Conservation (phyloP, 1,140 invertebrate species). For the Aplysia californica region DNA sequence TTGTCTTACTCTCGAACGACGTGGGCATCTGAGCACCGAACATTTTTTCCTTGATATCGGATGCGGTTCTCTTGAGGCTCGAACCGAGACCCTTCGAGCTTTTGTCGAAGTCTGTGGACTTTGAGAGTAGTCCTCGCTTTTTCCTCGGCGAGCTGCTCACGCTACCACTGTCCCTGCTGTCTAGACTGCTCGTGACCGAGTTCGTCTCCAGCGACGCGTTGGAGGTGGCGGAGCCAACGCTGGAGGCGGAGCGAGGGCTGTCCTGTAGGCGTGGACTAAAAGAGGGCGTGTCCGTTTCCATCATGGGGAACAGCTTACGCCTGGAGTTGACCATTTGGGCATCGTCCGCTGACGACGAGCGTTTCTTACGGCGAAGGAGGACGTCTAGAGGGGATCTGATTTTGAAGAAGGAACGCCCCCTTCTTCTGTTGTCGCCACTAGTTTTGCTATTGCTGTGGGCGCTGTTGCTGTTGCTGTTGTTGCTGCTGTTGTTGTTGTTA, state of each 20-base stretch:
- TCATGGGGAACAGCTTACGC: background rate
- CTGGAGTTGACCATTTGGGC: background rate
- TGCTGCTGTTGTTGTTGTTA: background rate
- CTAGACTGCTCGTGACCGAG: background rate
- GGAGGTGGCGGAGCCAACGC: background rate
- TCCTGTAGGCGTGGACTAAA: background rate
- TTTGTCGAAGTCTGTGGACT: slow-evolving; percentile 39
- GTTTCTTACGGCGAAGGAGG: slow-evolving; percentile 8
- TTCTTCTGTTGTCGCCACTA: background rate
- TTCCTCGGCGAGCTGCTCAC: background rate
- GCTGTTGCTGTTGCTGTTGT: background rate
- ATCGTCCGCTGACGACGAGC: slow-evolving; percentile 30
- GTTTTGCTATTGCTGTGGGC: background rate
- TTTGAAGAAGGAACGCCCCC: background rate
- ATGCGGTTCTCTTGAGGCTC: slow-evolving; percentile 40
- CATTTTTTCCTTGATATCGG: slow-evolving; percentile 51
- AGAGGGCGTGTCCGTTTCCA: background rate
- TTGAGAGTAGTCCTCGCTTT: background rate
- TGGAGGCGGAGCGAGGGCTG: background rate
- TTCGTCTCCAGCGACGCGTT: background rate
- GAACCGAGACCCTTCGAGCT: slow-evolving; percentile 32
- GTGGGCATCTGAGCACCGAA: background rate
- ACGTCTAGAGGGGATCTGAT: background rate
- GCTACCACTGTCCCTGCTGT: background rate
- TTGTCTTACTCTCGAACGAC: slow-evolving; percentile 18